Evolutionary conservation across 2,888 invertebrate genomes (phyloP).

Genomic region (Ashinkailepas kermadecensis): DNA sequence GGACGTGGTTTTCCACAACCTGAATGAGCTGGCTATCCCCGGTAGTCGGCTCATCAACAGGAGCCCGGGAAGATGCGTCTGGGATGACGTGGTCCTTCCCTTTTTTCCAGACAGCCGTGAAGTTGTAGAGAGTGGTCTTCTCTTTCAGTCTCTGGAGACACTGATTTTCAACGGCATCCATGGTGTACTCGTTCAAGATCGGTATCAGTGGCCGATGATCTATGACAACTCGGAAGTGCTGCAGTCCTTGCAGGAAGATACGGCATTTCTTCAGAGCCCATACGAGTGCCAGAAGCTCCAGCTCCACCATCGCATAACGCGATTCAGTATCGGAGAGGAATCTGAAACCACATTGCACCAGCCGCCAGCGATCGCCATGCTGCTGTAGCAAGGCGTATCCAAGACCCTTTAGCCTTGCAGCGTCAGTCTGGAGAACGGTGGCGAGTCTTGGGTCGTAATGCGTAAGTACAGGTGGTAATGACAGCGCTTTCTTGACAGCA

Average conservation of each 20-base stretch:
- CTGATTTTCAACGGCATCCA: background rate
- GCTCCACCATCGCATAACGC: background rate
- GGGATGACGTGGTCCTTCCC: no score
- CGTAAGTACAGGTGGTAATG: background rate
- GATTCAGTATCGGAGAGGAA: background rate
- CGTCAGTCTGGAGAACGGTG: background rate
- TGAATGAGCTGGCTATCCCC: no score
- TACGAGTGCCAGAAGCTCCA: background rate
- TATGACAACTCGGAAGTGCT: background rate
- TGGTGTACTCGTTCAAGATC: background rate
- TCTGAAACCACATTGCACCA: background rate
- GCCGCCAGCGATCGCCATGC: background rate
- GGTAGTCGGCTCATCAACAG: no score
- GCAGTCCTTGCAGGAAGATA: background rate
- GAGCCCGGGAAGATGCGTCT: no score
- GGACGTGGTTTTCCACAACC: no score
- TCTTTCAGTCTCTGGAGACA: background rate
- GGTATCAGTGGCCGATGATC: background rate
- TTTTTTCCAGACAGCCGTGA: background rate
- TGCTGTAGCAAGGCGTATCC: background rate
- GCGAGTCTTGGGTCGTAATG: background rate
- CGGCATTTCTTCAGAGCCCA: background rate
- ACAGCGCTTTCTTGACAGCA: background rate
- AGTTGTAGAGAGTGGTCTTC: background rate
- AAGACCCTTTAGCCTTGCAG: background rate